Base-by-base conservation (phyloP, 35 echinoderm and acorn worm genomes). In the Lytechinus pictus region DNA sequence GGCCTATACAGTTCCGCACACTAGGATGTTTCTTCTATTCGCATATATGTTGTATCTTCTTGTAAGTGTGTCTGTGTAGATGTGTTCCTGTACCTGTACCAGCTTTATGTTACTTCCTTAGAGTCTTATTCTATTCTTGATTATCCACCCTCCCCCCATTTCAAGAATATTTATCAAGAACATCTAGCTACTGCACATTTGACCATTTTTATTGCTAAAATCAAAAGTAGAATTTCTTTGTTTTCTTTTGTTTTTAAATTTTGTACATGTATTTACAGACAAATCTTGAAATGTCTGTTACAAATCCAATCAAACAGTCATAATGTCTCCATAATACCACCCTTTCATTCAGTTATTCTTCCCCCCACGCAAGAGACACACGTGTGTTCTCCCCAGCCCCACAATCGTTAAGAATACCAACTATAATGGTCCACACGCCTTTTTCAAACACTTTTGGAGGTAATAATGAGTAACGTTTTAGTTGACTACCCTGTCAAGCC, bases 241-340 rank as follows among this genome's bases (percentile, higher is more conserved):
- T 24, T 24, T 71, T 19, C 24, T 71, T 71, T 4, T 71, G 61
- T 71, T 71, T 71, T 57, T 3, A 5, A 5, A 79, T 16, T 79
- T 79, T 79, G 66, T 24, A 79, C 19, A 79, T 24, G 8, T 24
- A 79, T 24, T 79, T 79, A 24, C 19, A 79, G 66, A 79, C 66
- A 79, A n/a, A n/a, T 79, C 66, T 79, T 24, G 3, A 79, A 79
- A 79, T 24, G 66, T 79, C 66, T 79, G 66, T 79, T 79, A 79
- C 66, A n/a, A 24, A 79, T 79, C 66, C 66, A 79, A 79, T 79
- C 66, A 79, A 79, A 79, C 66, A 79, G 66, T 79, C 66, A 79
- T 79, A 79, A 79, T 79, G 4, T 14, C 66, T 79, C 66, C 66
- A 79, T 79, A 24, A 79, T 79, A 24, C n/a, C 16, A 79, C 66